Base-by-base conservation (phyloP, 2,113 vertebrate genomes). In the Zosterops lateralis region DNA sequence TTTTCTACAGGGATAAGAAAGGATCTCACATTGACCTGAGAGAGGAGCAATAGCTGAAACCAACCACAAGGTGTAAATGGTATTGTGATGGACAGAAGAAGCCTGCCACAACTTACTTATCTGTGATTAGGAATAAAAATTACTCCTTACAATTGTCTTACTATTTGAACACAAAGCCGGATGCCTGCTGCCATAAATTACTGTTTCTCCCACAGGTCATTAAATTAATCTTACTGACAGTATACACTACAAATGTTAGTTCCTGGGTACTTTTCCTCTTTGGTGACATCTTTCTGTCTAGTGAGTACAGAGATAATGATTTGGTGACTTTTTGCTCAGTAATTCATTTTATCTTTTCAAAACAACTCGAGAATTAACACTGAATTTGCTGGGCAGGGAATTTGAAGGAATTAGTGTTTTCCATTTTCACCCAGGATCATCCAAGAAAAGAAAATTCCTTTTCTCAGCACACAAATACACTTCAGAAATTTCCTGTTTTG, bases 401-500 rank as follows among this genome's bases (percentile, higher is more conserved):
- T 40, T 21, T 28, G 32, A 61, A 80, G 42, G 13, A 83, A 80
- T n/a, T 76, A 6, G 9, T 25, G 24, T 54, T 42, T 84, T 89
- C 12, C 17, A 28, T 67, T 87, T 80, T 64, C 7, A 51, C 34
- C 2, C 24, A 81, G 8, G 6, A 22, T 32, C 34, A 34, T 38
- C 13, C 14, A 65, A 48, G 8, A 57, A 60, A 90, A 53, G 5
- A 45, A 91, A 88, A 76, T 82, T 70, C 12, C 3, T 28, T 65
- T 65, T 76, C 38, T 36, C 22, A 68, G 12, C 20, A 58, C 19
- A 48, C 5, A 73, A 68, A 84, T 12, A 17, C 0, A 0, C 38
- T 34, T 90, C 68, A 73, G 22, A 66, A 34, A 71, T 50, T 77
- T 86, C 38, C 42, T 83, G 3, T 2, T 73, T 47, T 50, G 48